Conservation (phyloP, 2,797 vertebrate species). For the Trematomus bernacchii region DNA sequence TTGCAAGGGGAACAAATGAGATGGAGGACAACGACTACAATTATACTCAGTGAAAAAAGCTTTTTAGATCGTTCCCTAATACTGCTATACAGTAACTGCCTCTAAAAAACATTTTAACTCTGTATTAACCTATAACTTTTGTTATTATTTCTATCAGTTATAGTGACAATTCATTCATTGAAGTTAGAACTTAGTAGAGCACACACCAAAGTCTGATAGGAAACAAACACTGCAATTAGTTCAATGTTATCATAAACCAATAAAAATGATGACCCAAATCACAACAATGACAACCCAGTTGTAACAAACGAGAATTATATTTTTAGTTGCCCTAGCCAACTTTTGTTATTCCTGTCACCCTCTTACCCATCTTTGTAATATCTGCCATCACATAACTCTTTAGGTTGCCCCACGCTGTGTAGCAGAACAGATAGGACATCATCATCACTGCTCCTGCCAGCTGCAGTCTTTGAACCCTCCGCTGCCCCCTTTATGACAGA, state of each 20-base stretch:
- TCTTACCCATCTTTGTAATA: conserved; percentile 6
- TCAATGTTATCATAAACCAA: too few species aligned
- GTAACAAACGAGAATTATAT: not conserved
- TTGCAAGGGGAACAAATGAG: conserved; percentile 32
- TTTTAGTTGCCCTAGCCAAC: not conserved
- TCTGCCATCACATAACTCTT: conserved; percentile 36
- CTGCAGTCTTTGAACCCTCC: conserved; percentile 40
- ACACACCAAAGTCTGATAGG: too few species aligned
- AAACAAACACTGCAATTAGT: too few species aligned
- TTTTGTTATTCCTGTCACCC: conserved; percentile 11
- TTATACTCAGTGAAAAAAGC: conserved; percentile 5
- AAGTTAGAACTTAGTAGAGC: too few species aligned
- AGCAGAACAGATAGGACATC: conserved; percentile 8
- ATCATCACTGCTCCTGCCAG: conserved; percentile 33
- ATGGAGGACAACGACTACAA: conserved; percentile 20
- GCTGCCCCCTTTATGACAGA: conserved; percentile 67
- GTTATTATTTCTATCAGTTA: too few species aligned
- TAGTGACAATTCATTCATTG: too few species aligned
- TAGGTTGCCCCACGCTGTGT: not conserved
- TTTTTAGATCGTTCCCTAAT: conserved; percentile 1
- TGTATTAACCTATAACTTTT: too few species aligned
- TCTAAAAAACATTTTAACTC: not conserved
- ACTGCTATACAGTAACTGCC: too few species aligned
- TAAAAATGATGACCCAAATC: too few species aligned
- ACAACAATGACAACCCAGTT: too few species aligned